Conservation (phyloP, 2,113 vertebrate species). For the Gadus chalcogrammus region DNA sequence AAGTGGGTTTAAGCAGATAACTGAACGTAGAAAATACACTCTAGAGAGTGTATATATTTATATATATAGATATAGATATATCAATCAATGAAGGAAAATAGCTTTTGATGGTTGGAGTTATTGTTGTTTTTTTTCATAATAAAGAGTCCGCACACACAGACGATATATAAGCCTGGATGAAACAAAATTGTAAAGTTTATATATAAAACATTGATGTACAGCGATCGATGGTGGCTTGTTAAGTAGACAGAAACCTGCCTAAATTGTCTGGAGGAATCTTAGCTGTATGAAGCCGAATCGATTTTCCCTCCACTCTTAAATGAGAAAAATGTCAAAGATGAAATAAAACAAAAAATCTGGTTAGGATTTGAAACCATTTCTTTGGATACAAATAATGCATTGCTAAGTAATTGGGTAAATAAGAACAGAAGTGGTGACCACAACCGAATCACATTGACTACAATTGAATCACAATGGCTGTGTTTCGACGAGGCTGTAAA, state of each 20-base stretch:
- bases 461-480: conserved; percentile 18
- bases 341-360: conserved; percentile 7
- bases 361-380: conserved; percentile 54
- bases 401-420: neutral
- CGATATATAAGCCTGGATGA: conserved; percentile 42
- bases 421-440: too few species aligned
- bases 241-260: neutral
- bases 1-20: conserved; percentile 27
- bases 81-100: conserved; percentile 28
- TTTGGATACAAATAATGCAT: conserved; percentile 69
- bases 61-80: neutral
- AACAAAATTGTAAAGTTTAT: conserved; percentile 41
- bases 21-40: conserved; percentile 2
- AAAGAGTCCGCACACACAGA: conserved; percentile 23
- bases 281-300: neutral
- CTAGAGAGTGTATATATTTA: conserved; percentile 24
- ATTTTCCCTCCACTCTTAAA: neutral
- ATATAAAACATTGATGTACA: conserved; percentile 25
- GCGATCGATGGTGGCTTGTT: neutral
- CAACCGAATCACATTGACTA: neutral
- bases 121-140: conserved; percentile 48
- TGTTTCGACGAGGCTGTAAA: conserved; percentile 38
- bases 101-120: conserved; percentile 37
- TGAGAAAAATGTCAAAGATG: neutral
- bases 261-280: neutral